Conservation (phyloP, 2,797 vertebrate genomes). For the Aratinga solstitialis region DNA sequence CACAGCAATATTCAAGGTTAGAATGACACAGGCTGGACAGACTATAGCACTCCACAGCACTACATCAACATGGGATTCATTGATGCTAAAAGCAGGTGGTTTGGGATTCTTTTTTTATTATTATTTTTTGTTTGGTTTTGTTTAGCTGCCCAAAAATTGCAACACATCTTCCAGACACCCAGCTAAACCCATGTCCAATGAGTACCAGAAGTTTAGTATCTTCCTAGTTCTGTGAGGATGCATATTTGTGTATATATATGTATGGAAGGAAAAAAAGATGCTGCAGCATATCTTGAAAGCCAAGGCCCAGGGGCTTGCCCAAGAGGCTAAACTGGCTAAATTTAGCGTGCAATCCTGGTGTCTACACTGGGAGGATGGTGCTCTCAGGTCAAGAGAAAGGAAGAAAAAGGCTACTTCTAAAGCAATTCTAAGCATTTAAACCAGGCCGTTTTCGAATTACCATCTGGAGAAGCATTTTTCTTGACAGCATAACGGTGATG, state of each 20-base stretch:
- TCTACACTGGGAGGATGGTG: background rate
- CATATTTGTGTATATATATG: background rate
- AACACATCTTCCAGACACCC: background rate
- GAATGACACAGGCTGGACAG: background rate
- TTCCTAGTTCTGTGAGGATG: background rate
- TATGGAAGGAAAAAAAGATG: background rate
- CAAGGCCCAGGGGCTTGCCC: background rate
- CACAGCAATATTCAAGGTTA: background rate
- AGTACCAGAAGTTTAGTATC: background rate
- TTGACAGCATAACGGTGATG: fast-evolving
- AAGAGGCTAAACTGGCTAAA: background rate
- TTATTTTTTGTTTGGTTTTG: background rate
- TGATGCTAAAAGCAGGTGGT: background rate
- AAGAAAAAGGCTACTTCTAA: background rate
- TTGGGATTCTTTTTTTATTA: background rate
- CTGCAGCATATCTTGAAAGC: background rate
- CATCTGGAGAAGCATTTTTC: background rate
- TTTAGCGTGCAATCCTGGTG: background rate
- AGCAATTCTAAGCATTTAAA: background rate
- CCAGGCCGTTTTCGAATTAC: background rate
- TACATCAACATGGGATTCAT: background rate
- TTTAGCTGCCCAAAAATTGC: background rate
- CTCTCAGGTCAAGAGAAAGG: background rate
- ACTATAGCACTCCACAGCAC: background rate
- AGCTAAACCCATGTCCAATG: background rate